These are phyloP conservation scores for Candoia aspera DNA, from an alignment of 2,113 vertebrate genomes.

Conservation along the genomic window DNA sequence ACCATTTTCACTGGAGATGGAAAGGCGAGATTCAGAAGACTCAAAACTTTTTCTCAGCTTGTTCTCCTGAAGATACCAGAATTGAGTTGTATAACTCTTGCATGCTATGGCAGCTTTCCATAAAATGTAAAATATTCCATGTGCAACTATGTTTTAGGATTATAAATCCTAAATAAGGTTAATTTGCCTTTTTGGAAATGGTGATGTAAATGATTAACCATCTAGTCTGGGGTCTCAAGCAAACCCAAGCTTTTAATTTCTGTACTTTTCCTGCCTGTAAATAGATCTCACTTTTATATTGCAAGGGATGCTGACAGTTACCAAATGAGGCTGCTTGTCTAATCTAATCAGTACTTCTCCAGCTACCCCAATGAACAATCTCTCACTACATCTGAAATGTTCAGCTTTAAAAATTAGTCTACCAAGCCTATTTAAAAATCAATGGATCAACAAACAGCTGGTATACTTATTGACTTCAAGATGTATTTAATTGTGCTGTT, in stretches of 20 bases:
- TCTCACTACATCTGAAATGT: constrained; percentile 36
- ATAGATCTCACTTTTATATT: constrained; percentile 6
- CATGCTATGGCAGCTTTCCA: neutral
- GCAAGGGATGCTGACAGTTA: constrained; percentile 20
- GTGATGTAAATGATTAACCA: constrained; percentile 27
- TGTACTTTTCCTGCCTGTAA: constrained; percentile 32
- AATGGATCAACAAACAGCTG: constrained; percentile 18
- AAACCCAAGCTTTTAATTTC: constrained; percentile 30
- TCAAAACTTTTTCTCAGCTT: neutral
- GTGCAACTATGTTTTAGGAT: neutral
- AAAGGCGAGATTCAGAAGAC: neutral
- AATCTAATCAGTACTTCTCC: neutral
- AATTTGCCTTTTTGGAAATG: constrained; percentile 37
- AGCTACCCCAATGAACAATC: constrained; percentile 28
- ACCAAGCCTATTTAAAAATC: constrained; percentile 24
- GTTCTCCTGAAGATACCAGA: neutral
- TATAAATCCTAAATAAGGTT: neutral
- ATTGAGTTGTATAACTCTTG: neutral
- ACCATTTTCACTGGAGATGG: neutral
- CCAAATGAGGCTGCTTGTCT: constrained; percentile 25
- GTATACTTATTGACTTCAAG: constrained; percentile 49
- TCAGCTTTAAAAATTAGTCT: neutral
- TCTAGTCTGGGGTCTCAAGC: neutral
- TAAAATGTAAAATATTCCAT: neutral
- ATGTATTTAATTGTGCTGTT: constrained; percentile 29